Percentiles rank a stretch among this genome's conserved stretches.
Evolutionary conservation across 2,888 invertebrate genomes (phyloP).

Genomic region (Macaria liturata): DNA sequence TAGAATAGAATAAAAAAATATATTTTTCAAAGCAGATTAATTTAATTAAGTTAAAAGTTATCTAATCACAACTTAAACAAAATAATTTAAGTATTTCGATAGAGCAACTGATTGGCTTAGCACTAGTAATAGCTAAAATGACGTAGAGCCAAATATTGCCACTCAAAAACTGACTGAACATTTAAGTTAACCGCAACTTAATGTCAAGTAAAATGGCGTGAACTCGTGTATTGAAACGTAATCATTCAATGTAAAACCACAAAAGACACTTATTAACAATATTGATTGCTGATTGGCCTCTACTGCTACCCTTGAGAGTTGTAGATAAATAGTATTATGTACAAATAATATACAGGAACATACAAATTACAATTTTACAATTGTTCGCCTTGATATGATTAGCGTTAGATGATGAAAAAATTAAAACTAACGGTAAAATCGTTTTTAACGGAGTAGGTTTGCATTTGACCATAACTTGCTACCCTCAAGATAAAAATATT

Average conservation of each 20-base stretch:
- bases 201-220: conserved; percentile 7
- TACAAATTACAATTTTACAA: neutral
- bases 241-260: conserved; percentile 26
- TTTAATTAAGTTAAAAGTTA: too few species aligned
- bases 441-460: too few species aligned
- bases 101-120: too few species aligned
- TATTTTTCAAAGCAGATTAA: too few species aligned
- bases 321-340: conserved; percentile 33
- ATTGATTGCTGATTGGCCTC: conserved; percentile 40
- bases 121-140: too few species aligned
- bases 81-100: too few species aligned
- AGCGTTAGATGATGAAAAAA: too few species aligned
- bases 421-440: too few species aligned
- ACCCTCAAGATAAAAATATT: neutral
- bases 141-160: neutral
- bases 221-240: neutral
- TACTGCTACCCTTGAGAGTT: conserved; percentile 41
- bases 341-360: conserved; percentile 44
- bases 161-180: too few species aligned
- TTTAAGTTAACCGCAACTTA: conserved; percentile 5
- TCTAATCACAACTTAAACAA: too few species aligned
- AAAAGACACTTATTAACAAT: conserved; percentile 33
- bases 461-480: too few species aligned
- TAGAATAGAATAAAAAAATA: too few species aligned
- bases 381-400: neutral